Evolutionary conservation across 1,140 invertebrate species (phyloP), one percentile per base, ranked within the genome.

Genomic region (Cydia strobilella): DNA sequence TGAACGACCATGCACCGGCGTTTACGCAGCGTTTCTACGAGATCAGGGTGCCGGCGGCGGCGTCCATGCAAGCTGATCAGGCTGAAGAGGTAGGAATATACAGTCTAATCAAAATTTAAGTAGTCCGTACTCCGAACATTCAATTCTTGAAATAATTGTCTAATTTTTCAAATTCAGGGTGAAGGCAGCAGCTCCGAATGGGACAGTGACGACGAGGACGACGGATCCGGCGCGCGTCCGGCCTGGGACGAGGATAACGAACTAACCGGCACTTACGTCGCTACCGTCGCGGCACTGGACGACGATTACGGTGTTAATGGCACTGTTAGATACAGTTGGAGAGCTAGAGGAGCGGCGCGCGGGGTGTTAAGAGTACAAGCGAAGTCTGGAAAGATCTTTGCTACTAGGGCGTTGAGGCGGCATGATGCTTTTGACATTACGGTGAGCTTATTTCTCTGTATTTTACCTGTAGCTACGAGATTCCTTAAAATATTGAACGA

Each of bases 11-110:
- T 84, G 94, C 94, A 54, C 97, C 97, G 0, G 94, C 95, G 80
- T 98, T 98, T 89, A 95, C 96, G 80, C 96, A 97, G 83, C 94
- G 95, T 73, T 95, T 96, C 78, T 97, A 98, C 90, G 96, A 96
- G 79, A 94, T 98, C 74, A 95, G 95, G 84, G 95, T 98, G 78
- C 97, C 97, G 15, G 95, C 95, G 6, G 94, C 88, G 23, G 18
- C 62, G 9, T 12, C 54, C 2, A 12, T 62, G 73, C 71, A 31
- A 31, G 54, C 39, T 9, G 74, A 31, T 39, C 74, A 77, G 75
- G 81, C 79, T 25, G 84, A 83, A 69, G 80, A 77, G 35, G 80
- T 74, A 72, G 77, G 59, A 62, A 86, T 85, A 82, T n/a, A n/a
- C n/a, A n/a, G n/a, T 39, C 35, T 39, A 39, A 39, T 7, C 0